Evolutionary conservation across 1,140 invertebrate genomes (phyloP).

Genomic region (Papilio polytes): DNA sequence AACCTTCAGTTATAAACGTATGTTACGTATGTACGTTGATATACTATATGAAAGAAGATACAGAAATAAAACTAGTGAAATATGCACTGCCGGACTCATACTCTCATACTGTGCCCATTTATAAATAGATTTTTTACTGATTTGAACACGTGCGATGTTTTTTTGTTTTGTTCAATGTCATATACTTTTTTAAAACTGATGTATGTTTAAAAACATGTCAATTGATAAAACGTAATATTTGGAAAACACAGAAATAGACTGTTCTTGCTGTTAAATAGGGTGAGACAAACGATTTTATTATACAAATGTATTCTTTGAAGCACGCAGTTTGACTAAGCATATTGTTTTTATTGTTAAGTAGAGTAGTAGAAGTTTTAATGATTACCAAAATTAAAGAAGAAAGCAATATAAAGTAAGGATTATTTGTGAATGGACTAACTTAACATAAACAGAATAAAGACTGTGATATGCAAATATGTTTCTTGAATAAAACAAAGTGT

Average conservation of each 20-base stretch:
- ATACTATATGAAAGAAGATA: too few relatives aligned
- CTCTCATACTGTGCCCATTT: neutral
- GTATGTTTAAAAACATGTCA: neutral
- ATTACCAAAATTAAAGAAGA: neutral
- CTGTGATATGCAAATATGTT: neutral
- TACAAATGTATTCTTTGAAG: slow-evolving; percentile 1
- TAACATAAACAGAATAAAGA: neutral
- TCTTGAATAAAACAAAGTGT: neutral
- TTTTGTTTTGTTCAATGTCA: slow-evolving; percentile 16
- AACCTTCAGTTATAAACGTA: too few relatives aligned
- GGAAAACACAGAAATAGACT: neutral
- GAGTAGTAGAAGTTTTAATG: neutral
- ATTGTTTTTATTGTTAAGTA: slow-evolving; percentile 14
- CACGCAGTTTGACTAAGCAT: neutral
- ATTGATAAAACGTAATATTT: slow-evolving; percentile 13
- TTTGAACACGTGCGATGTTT: slow-evolving; percentile 1
- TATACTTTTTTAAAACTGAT: neutral
- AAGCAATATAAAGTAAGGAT: neutral
- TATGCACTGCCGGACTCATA: neutral
- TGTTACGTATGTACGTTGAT: too few relatives aligned
- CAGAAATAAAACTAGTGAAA: neutral
- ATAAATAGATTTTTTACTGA: neutral
- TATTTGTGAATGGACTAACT: neutral
- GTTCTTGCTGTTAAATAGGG: slow-evolving; percentile 2
- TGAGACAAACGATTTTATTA: neutral